Percentiles rank a stretch among this genome's conserved stretches.
These are phyloP conservation scores for Chirona hameri DNA, from an alignment of 2,888 invertebrate genomes.

Conservation along the genomic window DNA sequence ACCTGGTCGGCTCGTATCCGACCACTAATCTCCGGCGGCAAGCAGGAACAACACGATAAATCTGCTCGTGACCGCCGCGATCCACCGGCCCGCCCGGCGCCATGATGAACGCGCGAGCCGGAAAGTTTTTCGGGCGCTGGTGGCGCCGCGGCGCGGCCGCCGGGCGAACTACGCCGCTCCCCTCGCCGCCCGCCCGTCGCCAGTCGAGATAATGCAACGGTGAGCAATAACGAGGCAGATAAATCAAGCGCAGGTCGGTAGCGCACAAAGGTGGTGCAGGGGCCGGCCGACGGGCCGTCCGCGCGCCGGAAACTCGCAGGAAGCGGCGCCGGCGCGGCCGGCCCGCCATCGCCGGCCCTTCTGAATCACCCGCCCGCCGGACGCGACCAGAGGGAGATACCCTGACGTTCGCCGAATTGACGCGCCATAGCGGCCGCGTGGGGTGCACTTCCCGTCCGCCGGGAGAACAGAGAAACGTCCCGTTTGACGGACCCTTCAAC, in stretches of 20 bases:
- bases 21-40: conserved; percentile 11
- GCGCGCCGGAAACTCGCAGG: conserved; percentile 12
- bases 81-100: conserved; percentile 1
- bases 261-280: conserved; percentile 8
- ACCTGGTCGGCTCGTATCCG: conserved; percentile 4
- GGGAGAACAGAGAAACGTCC: too few species aligned
- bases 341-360: background rate
- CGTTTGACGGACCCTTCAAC: too few species aligned
- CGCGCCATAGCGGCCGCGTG: background rate
- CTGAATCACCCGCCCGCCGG: background rate
- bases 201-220: conserved; percentile 24
- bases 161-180: background rate
- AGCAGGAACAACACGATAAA: conserved; percentile 23
- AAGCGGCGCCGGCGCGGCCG: background rate
- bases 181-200: background rate
- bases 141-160: background rate
- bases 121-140: background rate
- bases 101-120: background rate
- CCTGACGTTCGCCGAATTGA: background rate
- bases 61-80: background rate
- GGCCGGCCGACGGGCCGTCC: background rate
- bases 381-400: background rate
- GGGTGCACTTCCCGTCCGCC: too few species aligned
- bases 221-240: conserved; percentile 26
- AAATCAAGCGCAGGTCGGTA: conserved; percentile 27